phyloP scores from a whole-genome alignment of 1,140 invertebrate species.

The Fopius arisanus region DNA sequence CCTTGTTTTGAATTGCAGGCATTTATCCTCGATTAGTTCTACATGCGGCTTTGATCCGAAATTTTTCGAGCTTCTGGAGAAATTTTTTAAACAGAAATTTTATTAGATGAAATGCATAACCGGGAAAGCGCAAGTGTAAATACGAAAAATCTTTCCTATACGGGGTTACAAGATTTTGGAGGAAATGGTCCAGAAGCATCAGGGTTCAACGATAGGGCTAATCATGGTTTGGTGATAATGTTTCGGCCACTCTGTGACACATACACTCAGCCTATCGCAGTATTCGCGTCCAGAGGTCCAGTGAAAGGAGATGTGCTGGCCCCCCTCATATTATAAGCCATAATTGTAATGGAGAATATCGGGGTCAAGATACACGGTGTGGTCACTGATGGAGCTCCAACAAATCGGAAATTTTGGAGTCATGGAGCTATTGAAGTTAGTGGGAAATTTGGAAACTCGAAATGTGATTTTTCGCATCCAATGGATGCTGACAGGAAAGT shows the following conservation, averaged over 20 bases:
- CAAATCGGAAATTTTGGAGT: too few species aligned
- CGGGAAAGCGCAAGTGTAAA: slow-evolving; percentile 19
- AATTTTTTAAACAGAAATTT: slow-evolving; percentile 17
- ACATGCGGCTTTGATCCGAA: too few species aligned
- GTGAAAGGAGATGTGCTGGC: slow-evolving; percentile 15
- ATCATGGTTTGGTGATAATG: slow-evolving; percentile 17
- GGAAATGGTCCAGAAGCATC: not conserved
- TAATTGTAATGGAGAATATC: slow-evolving; percentile 30
- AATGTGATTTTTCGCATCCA: too few species aligned
- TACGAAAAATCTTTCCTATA: slow-evolving; percentile 1
- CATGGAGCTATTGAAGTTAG: too few species aligned
- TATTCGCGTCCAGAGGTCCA: slow-evolving; percentile 29
- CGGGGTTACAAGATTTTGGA: slow-evolving; percentile 29
- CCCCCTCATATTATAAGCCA: slow-evolving; percentile 22
- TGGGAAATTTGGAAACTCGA: too few species aligned
- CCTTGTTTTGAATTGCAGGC: slow-evolving; percentile 22
- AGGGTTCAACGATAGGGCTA: slow-evolving; percentile 13
- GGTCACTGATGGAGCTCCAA: too few species aligned
- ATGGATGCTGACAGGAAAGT: too few species aligned
- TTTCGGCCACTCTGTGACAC: too few species aligned
- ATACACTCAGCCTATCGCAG: slow-evolving; percentile 6
- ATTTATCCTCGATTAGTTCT: not conserved
- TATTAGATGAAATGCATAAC: slow-evolving; percentile 21
- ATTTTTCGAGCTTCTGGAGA: slow-evolving; percentile 13
- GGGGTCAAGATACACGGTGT: slow-evolving; percentile 17